Evolutionary conservation across 2,113 vertebrate genomes (phyloP).

Genomic region (Etheostoma spectabile): DNA sequence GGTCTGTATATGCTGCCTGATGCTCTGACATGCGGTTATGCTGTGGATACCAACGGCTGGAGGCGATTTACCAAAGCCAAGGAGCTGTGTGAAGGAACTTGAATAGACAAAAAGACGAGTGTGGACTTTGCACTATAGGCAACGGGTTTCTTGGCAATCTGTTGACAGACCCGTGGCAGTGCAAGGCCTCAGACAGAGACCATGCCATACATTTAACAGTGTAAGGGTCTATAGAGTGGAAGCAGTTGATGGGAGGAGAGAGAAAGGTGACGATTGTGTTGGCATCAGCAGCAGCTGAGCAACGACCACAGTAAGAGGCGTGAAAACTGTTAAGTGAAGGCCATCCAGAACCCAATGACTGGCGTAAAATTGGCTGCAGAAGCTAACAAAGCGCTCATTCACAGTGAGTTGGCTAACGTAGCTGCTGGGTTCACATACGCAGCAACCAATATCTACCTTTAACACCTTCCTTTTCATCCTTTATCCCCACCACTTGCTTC

Average conservation of each 20-base stretch:
- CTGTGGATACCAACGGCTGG: slow-evolving; percentile 54
- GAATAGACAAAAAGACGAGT: slow-evolving; percentile 55
- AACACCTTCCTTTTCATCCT: background rate
- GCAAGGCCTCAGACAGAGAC: slow-evolving; percentile 32
- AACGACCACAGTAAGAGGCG: slow-evolving; percentile 17
- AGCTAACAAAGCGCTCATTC: slow-evolving; percentile 62
- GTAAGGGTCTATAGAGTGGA: slow-evolving; percentile 29
- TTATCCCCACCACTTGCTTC: background rate
- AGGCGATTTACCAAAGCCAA: slow-evolving; percentile 55
- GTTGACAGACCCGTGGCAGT: slow-evolving; percentile 57
- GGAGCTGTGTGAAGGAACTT: slow-evolving; percentile 33
- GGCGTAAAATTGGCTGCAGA: slow-evolving; percentile 44
- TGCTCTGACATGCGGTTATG: slow-evolving; percentile 49
- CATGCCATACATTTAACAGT: slow-evolving; percentile 47
- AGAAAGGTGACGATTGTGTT: slow-evolving; percentile 48
- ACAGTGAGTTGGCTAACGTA: slow-evolving; percentile 35
- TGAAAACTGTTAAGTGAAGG: slow-evolving; percentile 40
- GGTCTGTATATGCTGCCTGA: slow-evolving; percentile 29
- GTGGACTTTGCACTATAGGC: slow-evolving; percentile 60
- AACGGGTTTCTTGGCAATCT: slow-evolving; percentile 55
- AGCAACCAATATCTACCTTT: slow-evolving; percentile 5
- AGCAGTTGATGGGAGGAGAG: slow-evolving; percentile 27
- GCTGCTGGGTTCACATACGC: slow-evolving; percentile 1
- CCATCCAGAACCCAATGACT: slow-evolving; percentile 48
- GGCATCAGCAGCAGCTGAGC: slow-evolving; percentile 41